Evolutionary conservation across 2,113 vertebrate genomes (phyloP).

Genomic region (Typhlomys cinereus): DNA sequence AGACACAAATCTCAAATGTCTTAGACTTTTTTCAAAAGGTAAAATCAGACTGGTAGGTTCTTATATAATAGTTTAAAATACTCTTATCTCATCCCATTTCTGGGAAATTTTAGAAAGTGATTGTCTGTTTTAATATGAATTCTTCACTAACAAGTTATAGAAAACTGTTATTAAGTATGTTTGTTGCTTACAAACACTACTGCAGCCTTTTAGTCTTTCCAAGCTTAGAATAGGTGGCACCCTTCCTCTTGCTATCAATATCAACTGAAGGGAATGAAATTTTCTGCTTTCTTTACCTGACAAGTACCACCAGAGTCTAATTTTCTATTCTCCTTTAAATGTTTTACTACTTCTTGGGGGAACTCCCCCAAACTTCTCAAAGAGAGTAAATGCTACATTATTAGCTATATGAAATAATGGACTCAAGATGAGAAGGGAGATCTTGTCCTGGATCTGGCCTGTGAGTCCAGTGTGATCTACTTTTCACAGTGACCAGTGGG

Average conservation of each 20-base stretch:
- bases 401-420: constrained; percentile 72
- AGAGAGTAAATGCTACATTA: constrained; percentile 72
- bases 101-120: constrained; percentile 82
- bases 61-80: constrained; percentile 77
- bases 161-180: constrained; percentile 23
- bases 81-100: constrained; percentile 64
- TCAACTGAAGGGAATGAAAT: not conserved
- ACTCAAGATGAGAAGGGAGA: constrained; percentile 52
- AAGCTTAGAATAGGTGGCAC: not conserved
- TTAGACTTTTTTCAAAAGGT: constrained; percentile 59
- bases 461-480: constrained; percentile 76
- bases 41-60: constrained; percentile 70
- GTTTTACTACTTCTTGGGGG: constrained; percentile 35
- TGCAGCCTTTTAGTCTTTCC: constrained; percentile 1
- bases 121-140: constrained; percentile 83
- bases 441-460: constrained; percentile 72
- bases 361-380: constrained; percentile 8
- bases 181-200: not conserved
- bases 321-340: constrained; percentile 50
- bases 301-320: constrained; percentile 35
- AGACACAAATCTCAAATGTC: constrained; percentile 34
- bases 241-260: not conserved
- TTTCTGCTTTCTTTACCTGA: constrained; percentile 25
- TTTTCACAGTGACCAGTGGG: constrained; percentile 78
- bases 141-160: constrained; percentile 69